Percentiles rank a stretch among this genome's conserved stretches.
These are phyloP conservation scores for Peromyscus eremicus DNA, from an alignment of 2,797 vertebrate genomes.

Conservation along the genomic window DNA sequence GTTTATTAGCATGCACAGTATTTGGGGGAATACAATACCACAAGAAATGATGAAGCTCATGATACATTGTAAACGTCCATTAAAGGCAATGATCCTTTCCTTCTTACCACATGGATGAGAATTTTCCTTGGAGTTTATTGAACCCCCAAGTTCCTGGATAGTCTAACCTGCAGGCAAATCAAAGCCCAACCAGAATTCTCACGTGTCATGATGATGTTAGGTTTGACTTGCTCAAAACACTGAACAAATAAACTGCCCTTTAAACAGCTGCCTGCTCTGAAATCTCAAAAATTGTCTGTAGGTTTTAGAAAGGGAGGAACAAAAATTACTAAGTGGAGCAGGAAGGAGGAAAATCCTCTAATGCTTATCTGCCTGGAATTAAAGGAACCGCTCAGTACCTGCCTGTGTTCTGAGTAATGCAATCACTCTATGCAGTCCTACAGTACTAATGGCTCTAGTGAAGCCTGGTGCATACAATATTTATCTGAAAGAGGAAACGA, in stretches of 20 bases:
- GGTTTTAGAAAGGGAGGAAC: slow-evolving; percentile 27
- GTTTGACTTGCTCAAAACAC: background rate
- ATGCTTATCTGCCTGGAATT: background rate
- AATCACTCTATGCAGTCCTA: slow-evolving; percentile 54
- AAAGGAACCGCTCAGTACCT: slow-evolving; percentile 45
- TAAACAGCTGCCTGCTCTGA: background rate
- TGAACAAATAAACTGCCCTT: background rate
- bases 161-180: slow-evolving; percentile 32
- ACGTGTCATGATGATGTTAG: background rate
- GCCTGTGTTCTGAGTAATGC: slow-evolving; percentile 65
- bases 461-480: slow-evolving; percentile 74
- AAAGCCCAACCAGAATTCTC: slow-evolving; percentile 32
- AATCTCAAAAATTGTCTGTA: background rate
- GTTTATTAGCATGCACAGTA: too few species aligned
- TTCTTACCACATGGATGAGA: background rate
- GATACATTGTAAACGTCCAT: background rate
- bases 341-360: background rate
- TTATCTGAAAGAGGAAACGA: slow-evolving; percentile 82
- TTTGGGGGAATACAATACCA: too few species aligned
- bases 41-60: background rate
- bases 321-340: background rate
- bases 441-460: slow-evolving; percentile 68
- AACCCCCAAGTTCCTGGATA: background rate
- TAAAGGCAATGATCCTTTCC: background rate
- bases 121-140: slow-evolving; percentile 18